Percentiles rank a stretch among this genome's conserved stretches.
These are phyloP conservation scores for Myiotriccus ornatus DNA, from an alignment of 2,797 vertebrate species.

Conservation along the genomic window DNA sequence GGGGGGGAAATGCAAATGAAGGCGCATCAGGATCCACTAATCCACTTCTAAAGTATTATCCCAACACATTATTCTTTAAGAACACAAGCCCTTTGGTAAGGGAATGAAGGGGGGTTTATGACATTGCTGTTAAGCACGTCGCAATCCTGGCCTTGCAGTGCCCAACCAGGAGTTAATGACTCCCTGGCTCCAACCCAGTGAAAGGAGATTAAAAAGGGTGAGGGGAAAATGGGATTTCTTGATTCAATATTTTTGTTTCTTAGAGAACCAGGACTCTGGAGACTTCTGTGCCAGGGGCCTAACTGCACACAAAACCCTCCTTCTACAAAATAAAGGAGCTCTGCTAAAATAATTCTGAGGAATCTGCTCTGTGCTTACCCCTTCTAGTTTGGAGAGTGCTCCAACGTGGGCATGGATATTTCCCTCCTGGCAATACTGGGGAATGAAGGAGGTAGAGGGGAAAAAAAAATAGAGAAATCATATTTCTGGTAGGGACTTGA, in stretches of 20 bases:
- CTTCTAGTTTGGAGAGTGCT: constrained; percentile 30
- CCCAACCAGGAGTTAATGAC: background rate
- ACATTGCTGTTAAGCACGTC: background rate
- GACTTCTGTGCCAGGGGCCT: background rate
- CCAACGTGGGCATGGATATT: background rate
- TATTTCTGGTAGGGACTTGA: background rate
- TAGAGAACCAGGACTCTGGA: background rate
- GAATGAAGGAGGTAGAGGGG: background rate
- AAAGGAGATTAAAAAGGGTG: background rate
- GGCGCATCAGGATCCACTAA: background rate
- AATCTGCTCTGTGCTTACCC: background rate
- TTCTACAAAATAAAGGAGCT: background rate
- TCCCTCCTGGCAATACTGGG: constrained; percentile 40
- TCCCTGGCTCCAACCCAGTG: background rate
- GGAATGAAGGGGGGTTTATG: background rate
- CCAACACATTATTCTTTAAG: background rate
- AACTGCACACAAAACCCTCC: background rate
- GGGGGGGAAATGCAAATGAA: background rate
- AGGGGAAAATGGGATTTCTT: constrained; percentile 24
- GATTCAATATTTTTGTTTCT: constrained; percentile 22
- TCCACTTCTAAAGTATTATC: background rate
- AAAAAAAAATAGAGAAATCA: constrained; percentile 12
- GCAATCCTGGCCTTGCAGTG: background rate
- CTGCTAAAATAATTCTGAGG: background rate
- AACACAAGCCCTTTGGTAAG: background rate